Evolutionary conservation across 2,113 vertebrate genomes (phyloP), one percentile per base, ranked within the genome.

Genomic region (Lipotes vexillifer): DNA sequence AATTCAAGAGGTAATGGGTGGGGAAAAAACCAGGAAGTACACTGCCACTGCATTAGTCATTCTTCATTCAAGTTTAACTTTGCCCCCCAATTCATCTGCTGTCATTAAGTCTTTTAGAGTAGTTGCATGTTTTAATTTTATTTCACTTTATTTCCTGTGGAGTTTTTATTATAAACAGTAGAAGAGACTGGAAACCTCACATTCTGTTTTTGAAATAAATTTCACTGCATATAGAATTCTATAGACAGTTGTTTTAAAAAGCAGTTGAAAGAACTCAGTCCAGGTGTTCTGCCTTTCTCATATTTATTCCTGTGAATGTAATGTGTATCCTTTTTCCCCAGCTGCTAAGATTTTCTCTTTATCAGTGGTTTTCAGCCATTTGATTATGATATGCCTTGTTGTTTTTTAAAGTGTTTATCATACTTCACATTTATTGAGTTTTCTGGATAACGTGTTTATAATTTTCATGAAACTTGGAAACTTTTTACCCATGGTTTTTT

Each of bases 101-200:
- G 25, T 57, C 3, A 12, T 57, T 85, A 29, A 36, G 23, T 57
- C 46, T 71, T 85, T 71, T 68, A 81, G 44, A 66, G 38, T 85
- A 71, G 78, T 31, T 86, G 55, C 55, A 31, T 46, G 18, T 57
- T 72, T 38, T 38, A 20, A 49, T 57, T 92, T 78, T 55, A n/a
- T 68, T 82, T 82, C 17, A 83, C 49, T 80, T 90, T 84, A 18
- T 77, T 80, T 33, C 57, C 27, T 84, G 8, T 78, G 38, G 65
- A 25, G 12, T 90, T 96, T 96, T 93, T 93, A 44, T 78, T 71
- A 2, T 78, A 71, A 71, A 85, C 17, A 44, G 59, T 63, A 5
- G 61, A 77, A 90, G 8, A 90, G 36, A 9, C 77, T 68, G 4
- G 46, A 38, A 75, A 25, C 29, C 41, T 93, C 25, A 27, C n/a